Percentiles rank a stretch among this genome's conserved stretches.
These are phyloP conservation scores for Venustaconcha ellipsiformis DNA, from an alignment of 1,140 invertebrate species.

Conservation along the genomic window DNA sequence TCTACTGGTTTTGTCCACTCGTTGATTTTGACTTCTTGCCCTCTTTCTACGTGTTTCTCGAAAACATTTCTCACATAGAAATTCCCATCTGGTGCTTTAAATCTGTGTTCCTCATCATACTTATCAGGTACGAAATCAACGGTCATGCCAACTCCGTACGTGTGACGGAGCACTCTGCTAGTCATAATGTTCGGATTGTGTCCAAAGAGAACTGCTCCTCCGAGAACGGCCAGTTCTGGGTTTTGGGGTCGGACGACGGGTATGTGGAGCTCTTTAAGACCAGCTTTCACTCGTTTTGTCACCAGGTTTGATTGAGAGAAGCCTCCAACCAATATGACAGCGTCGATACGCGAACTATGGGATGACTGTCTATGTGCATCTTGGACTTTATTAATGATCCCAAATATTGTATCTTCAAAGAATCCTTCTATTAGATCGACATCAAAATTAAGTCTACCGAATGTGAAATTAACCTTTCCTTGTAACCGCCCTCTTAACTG, in stretches of 20 bases:
- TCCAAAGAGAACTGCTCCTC: slow-evolving; percentile 17
- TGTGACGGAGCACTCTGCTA: slow-evolving; percentile 10
- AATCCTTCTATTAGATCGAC: neutral
- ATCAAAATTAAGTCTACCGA: neutral
- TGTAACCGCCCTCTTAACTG: neutral
- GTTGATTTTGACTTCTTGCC: slow-evolving; percentile 18
- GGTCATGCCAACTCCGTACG: slow-evolving; percentile 11
- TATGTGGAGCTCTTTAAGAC: neutral
- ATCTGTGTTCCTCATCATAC: slow-evolving; percentile 4
- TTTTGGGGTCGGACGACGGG: slow-evolving; percentile 13
- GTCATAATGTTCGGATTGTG: slow-evolving; percentile 21
- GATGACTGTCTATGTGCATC: neutral
- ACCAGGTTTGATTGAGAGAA: slow-evolving; percentile 15
- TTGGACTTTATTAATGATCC: neutral
- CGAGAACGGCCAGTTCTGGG: slow-evolving; percentile 10
- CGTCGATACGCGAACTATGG: neutral
- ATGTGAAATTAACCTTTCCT: slow-evolving; percentile 6
- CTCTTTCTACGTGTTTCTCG: slow-evolving; percentile 10
- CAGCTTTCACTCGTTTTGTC: slow-evolving; percentile 1
- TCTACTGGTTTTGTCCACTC: slow-evolving; percentile 14
- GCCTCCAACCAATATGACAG: slow-evolving; percentile 16
- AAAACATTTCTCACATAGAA: slow-evolving; percentile 15
- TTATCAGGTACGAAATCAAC: slow-evolving; percentile 9
- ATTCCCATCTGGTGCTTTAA: slow-evolving; percentile 10
- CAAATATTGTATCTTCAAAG: slow-evolving; percentile 6